A percentile compares a stretch with the other conserved stretches of the same genome.
Evolutionary conservation across 2,888 invertebrate species (phyloP).

Genomic region (Ditylenchus weischeri): DNA sequence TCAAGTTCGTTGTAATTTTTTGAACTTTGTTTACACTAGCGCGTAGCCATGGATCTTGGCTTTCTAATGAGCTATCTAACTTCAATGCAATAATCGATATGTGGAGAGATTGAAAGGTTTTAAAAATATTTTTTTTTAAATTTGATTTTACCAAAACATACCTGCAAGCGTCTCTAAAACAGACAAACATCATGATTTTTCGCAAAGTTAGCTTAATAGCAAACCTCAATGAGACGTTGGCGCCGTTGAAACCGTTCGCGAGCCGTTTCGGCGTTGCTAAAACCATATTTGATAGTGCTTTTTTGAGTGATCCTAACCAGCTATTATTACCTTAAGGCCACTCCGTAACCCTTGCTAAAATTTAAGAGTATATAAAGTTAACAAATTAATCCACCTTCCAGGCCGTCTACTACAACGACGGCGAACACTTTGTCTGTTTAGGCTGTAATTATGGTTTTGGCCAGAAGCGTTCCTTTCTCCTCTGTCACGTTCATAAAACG

Average conservation of each 20-base stretch:
- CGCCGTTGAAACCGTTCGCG: conserved; percentile 27
- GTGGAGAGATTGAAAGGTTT: too few relatives aligned
- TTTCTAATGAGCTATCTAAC: too few relatives aligned
- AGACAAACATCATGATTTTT: too few relatives aligned
- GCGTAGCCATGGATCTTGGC: too few relatives aligned
- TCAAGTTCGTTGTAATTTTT: too few relatives aligned
- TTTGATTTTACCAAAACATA: conserved; percentile 1
- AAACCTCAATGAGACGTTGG: conserved; percentile 14
- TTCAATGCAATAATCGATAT: too few relatives aligned
- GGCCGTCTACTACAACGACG: not conserved
- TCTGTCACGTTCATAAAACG: not conserved
- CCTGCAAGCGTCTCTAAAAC: conserved; percentile 20
- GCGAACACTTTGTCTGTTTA: not conserved
- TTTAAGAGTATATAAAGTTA: not conserved
- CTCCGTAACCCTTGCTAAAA: conserved; percentile 32
- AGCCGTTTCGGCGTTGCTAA: conserved; percentile 24
- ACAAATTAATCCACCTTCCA: too few relatives aligned
- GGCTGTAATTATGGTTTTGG: not conserved
- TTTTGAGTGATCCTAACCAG: too few relatives aligned
- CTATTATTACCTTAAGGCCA: conserved; percentile 7
- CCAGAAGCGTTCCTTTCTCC: not conserved
- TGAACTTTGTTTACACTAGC: too few relatives aligned
- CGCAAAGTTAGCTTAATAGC: too few relatives aligned
- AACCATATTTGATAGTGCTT: too few relatives aligned
- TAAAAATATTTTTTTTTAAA: too few relatives aligned